phyloP scores from a whole-genome alignment of 2,888 invertebrate genomes.

The Timema podura region DNA sequence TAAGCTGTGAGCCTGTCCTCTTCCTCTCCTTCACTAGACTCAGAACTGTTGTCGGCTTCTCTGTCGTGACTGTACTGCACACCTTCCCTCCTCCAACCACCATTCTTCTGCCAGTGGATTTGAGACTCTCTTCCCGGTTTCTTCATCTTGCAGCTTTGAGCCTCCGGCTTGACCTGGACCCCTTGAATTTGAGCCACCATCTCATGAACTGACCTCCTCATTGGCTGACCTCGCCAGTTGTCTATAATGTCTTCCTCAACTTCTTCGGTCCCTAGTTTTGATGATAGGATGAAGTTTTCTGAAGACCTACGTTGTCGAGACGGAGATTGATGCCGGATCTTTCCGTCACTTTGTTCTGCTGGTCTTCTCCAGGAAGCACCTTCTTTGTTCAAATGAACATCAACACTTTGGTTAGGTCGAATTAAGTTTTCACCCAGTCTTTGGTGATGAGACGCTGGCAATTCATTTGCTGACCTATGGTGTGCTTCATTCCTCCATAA shows the following conservation, averaged over 20 bases:
- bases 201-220: slow-evolving; percentile 58
- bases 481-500: slow-evolving; percentile 22
- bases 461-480: slow-evolving; percentile 26
- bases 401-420: slow-evolving; percentile 21
- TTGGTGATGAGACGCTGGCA: slow-evolving; percentile 24
- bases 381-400: slow-evolving; percentile 21
- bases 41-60: slow-evolving; percentile 50
- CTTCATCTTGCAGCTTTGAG: not conserved
- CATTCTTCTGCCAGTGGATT: slow-evolving; percentile 16
- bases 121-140: not conserved
- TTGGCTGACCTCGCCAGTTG: slow-evolving; percentile 34
- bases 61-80: slow-evolving; percentile 21
- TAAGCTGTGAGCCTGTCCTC: slow-evolving; percentile 45
- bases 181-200: slow-evolving; percentile 58
- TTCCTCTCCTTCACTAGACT: slow-evolving; percentile 57
- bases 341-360: not conserved
- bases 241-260: not conserved
- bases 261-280: not conserved
- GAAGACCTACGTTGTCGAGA: too few species aligned
- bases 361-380: not conserved
- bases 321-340: too few species aligned
- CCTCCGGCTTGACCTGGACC: slow-evolving; percentile 28
- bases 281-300: not conserved
- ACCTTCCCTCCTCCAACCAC: slow-evolving; percentile 15
- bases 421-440: slow-evolving; percentile 1